These are phyloP conservation scores for Phocoena phocoena DNA, from an alignment of 2,113 vertebrate species.

Conservation along the genomic window DNA sequence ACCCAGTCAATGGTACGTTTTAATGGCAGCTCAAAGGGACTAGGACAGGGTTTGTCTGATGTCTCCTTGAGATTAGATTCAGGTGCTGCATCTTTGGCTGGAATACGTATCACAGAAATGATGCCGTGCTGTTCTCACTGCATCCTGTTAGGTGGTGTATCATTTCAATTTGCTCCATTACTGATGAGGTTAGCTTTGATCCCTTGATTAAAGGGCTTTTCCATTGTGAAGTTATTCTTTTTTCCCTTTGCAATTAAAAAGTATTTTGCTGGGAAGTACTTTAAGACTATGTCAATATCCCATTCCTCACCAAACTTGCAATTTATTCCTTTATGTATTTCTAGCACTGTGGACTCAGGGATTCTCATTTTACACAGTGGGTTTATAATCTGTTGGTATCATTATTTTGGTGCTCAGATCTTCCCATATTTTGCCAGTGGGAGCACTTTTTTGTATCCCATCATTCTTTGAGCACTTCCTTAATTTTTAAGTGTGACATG, in stretches of 20 bases:
- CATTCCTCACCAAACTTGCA: neutral
- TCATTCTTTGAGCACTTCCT: neutral
- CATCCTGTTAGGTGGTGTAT: neutral
- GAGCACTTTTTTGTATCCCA: neutral
- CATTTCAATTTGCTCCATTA: neutral
- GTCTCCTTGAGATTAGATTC: neutral
- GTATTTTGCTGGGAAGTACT: neutral
- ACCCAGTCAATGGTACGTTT: neutral
- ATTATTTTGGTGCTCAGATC: neutral
- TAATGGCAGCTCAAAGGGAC: neutral
- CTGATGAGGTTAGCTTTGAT: neutral
- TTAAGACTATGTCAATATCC: neutral
- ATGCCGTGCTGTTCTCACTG: rapidly evolving
- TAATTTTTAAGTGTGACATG: neutral
- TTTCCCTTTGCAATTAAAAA: neutral
- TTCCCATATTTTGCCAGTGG: neutral
- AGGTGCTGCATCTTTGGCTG: neutral
- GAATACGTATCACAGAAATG: neutral
- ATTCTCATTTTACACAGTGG: neutral
- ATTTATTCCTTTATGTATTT: neutral
- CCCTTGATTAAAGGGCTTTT: neutral
- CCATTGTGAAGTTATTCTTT: neutral
- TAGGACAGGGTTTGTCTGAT: neutral
- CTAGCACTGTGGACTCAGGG: neutral
- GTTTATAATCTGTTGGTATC: neutral